Evolutionary conservation across 1,140 invertebrate species (phyloP).

Genomic region (Pinna nobilis): DNA sequence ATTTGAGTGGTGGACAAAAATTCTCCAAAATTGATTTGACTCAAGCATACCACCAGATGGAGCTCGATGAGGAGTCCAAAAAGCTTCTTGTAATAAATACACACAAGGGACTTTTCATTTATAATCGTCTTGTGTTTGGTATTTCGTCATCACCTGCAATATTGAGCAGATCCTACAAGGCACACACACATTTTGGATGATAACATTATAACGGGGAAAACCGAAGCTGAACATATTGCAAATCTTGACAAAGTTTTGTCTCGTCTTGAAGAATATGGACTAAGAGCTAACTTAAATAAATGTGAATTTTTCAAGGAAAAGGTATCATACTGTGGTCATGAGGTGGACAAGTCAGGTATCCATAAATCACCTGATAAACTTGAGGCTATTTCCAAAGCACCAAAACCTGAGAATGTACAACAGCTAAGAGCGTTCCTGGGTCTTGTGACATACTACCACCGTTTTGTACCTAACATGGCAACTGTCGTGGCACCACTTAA

Average conservation of each 20-base stretch:
- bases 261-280: conserved; percentile 13
- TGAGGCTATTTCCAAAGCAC: conserved; percentile 25
- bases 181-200: conserved; percentile 39
- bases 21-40: conserved; percentile 64
- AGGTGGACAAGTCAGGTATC: conserved; percentile 9
- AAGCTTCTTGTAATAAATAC: conserved; percentile 67
- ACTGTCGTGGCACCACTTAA: conserved; percentile 25
- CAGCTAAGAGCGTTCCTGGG: conserved; percentile 28
- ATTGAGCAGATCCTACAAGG: conserved; percentile 59
- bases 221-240: conserved; percentile 25
- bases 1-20: conserved; percentile 40
- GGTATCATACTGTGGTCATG: conserved; percentile 18
- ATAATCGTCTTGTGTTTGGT: conserved; percentile 75
- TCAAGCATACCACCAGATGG: conserved; percentile 63
- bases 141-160: conserved; percentile 75
- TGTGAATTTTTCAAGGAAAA: conserved; percentile 31
- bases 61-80: conserved; percentile 55
- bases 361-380: conserved; percentile 32
- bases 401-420: conserved; percentile 11
- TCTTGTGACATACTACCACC: conserved; percentile 35
- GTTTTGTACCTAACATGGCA: conserved; percentile 17
- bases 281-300: conserved; percentile 25
- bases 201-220: conserved; percentile 38
- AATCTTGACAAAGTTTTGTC: conserved; percentile 35
- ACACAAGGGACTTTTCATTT: conserved; percentile 74